Conservation (phyloP, 2,797 vertebrate species). For the Argentina silus region DNA sequence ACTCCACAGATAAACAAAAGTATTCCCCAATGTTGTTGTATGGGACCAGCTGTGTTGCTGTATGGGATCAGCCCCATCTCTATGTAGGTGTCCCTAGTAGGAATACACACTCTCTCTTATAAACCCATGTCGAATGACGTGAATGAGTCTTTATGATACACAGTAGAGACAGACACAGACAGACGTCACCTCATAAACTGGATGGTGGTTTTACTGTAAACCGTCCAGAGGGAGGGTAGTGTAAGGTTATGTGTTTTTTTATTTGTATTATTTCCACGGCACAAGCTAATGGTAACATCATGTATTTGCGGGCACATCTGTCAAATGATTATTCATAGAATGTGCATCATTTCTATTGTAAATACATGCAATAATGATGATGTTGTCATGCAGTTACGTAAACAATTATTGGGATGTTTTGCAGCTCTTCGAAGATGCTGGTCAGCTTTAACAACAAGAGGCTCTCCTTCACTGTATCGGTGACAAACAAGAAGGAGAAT, state of each 20-base stretch:
- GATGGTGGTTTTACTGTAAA: neutral
- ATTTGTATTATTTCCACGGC: neutral
- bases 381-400: no score
- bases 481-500: conserved; percentile 82
- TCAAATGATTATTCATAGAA: no score
- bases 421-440: conserved; percentile 74
- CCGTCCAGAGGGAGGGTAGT: neutral
- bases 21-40: neutral
- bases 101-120: neutral
- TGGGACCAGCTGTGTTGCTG: neutral
- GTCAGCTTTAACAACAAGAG: conserved; percentile 81
- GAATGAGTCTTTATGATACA: neutral
- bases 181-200: neutral
- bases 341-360: no score
- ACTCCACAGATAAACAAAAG: neutral
- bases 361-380: neutral
- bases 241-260: no score
- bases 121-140: neutral
- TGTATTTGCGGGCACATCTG: neutral
- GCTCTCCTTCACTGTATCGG: conserved; percentile 73
- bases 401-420: conserved; percentile 12
- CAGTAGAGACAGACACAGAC: neutral
- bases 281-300: neutral
- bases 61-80: neutral
- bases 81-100: neutral